phyloP scores from a whole-genome alignment of 1,140 invertebrate genomes.

The Eumeta japonica region DNA sequence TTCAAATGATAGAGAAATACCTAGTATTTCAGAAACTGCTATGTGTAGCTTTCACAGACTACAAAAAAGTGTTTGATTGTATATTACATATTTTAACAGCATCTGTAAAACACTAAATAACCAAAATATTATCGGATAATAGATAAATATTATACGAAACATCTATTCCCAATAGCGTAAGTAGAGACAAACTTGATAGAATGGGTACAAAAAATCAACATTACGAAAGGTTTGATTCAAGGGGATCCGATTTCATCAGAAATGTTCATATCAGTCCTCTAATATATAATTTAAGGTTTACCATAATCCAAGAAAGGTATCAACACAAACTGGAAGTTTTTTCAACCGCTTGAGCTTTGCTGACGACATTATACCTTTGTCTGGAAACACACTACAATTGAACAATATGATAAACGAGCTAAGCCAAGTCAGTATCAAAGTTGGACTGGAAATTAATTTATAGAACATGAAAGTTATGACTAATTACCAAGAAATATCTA shows the following conservation, averaged over 20 bases:
- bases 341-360: too few relatives aligned
- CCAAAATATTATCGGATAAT: conserved; percentile 7
- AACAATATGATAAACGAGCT: too few relatives aligned
- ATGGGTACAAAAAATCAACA: conserved; percentile 8
- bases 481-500: conserved; percentile 4
- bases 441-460: conserved; percentile 4
- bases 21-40: too few relatives aligned
- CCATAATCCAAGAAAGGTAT: too few relatives aligned
- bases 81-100: conserved; percentile 9
- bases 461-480: conserved; percentile 3
- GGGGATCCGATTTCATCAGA: conserved; percentile 10
- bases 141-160: conserved; percentile 10
- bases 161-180: conserved; percentile 7
- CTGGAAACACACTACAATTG: too few relatives aligned
- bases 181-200: conserved; percentile 7
- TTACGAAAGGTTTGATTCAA: conserved; percentile 11
- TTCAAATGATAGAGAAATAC: too few relatives aligned
- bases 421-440: too few relatives aligned
- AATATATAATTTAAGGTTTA: too few relatives aligned
- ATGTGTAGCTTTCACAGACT: too few relatives aligned
- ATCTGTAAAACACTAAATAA: conserved; percentile 9
- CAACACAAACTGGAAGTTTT: too few relatives aligned
- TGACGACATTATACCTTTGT: too few relatives aligned
- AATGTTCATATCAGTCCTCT: conserved; percentile 11
- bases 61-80: too few relatives aligned